These are phyloP conservation scores for Eucidaris tribuloides DNA, from an alignment of 35 echinoderm and acorn worm species.

Conservation along the genomic window DNA sequence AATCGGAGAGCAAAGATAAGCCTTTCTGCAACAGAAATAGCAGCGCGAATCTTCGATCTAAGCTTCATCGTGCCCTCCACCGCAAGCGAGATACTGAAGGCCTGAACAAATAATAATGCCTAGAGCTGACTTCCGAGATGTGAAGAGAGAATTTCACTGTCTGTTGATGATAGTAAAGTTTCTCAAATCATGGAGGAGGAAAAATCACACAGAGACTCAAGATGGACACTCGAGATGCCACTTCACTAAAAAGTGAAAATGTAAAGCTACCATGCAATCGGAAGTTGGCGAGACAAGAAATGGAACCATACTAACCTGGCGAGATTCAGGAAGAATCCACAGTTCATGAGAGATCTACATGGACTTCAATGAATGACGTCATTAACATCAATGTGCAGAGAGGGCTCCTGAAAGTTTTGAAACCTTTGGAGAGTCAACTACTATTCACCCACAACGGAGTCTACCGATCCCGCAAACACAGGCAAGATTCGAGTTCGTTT, in stretches of 20 bases:
- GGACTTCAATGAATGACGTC: conserved; percentile 39
- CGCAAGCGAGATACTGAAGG: neutral
- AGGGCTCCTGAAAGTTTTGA: neutral
- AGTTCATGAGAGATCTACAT: conserved; percentile 24
- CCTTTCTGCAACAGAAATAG: neutral
- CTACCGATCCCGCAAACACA: conserved; percentile 66
- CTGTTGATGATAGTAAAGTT: conserved; percentile 3
- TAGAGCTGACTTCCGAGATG: conserved; percentile 28
- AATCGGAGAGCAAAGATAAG: neutral
- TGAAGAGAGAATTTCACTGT: neutral
- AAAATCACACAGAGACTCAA: neutral
- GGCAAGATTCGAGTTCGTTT: conserved; percentile 57
- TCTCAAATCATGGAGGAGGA: neutral
- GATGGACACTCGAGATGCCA: conserved; percentile 60
- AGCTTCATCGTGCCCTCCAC: neutral
- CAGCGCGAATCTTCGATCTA: neutral
- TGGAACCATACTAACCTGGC: neutral
- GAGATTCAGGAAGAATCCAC: conserved; percentile 26
- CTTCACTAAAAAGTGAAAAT: conserved; percentile 11
- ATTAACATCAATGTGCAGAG: conserved; percentile 34
- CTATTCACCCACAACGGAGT: conserved; percentile 64
- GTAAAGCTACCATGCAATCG: conserved; percentile 32
- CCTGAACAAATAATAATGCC: neutral
- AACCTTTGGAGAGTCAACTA: conserved; percentile 43
- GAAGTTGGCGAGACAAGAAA: conserved; percentile 6